Evolutionary conservation across 2,888 invertebrate genomes (phyloP), one percentile per base, ranked within the genome.

Genomic region (Chironomus riparius): DNA sequence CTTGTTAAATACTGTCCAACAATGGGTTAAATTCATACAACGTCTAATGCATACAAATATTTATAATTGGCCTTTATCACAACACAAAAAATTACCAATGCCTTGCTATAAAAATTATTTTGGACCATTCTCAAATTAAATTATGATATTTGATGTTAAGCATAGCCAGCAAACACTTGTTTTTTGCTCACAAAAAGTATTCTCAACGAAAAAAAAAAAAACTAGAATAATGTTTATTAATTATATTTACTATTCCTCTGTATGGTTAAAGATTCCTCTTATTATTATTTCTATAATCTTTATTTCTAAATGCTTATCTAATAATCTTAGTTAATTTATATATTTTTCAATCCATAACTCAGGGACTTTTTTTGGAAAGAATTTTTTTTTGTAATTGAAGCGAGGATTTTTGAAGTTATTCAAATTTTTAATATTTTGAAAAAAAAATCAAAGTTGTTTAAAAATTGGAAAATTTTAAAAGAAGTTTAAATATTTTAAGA

Each of bases 1-100:
- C 21, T 73, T 5, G 13, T 73, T 47, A 10, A 24, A 24, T 73
- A 18, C n/a, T 73, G 73, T 38, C 71, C 71, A 56, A 6, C 47
- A 15, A 10, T 5, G 68, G n/a, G 68, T 68, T 68, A 68, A 68
- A 65, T 65, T 22, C 4, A 24, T 13, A 10, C 10, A 38, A 38
- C 10, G 38, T 38, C 38, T 10, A 38, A 38, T 38, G 38, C 38
- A 38, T 10, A 38, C 38, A 38, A 38, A 38, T 38, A 38, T 56
- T 56, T 56, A 56, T 15, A 18, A 56, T 18, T 56, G 56, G 56
- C 56, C 56, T 56, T 56, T 18, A 38, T 38, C 38, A 38, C 38
- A 10, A 38, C 7, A 38, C 1, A 38, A 1, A 38, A 38, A 38
- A 38, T 18, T 15, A 50, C 18, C 18, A 18, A 18, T 56, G 56